Base-by-base conservation (phyloP, 2,797 vertebrate genomes). In the Heliangelus exortis region DNA sequence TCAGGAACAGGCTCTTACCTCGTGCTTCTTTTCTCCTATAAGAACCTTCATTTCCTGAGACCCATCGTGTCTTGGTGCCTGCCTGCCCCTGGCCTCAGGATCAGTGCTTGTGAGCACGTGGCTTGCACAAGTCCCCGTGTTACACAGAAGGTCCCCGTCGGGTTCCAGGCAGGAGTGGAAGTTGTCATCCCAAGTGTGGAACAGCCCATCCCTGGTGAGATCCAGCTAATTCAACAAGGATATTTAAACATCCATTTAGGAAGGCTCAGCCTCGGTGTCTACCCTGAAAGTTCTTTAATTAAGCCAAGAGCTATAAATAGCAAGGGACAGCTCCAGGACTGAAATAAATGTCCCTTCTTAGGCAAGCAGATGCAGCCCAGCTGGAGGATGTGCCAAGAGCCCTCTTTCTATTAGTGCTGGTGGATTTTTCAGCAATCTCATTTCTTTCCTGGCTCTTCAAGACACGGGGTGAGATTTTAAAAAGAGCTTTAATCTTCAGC, bases 221-320 rank as follows among this genome's bases (percentile, higher is more conserved):
- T 74, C 0, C 4, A 90, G 67, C 82, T 57, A 85, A 87, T 93
- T 80, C 45, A 71, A 3, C 12, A 12, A 33, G 57, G 65, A 51
- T 93, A 55, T 84, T 92, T 79, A 84, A 82, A 50, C 55, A 59
- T 62, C 15, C n/a, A 0, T 88, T 88, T 45, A 75, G 83, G 76
- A 86, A 48, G 12, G 43, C 69, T 90, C 66, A 78, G 41, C 31
- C 62, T 90, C 69, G 53, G 51, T 82, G 78, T 82, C 90, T 95
- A 0, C 71, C 57, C 83, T 48, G 28, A 7, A 90, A 81, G 83
- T 91, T 93, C 88, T 41, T 41, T 41, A 41, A n/a, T 93, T 92
- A 84, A 90, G 58, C 31, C n/a, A 28, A 31, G 25, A 45, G 47
- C 88, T 93, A 41, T 89, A 93, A 94, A 93, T 88, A 90, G 87